Evolutionary conservation across 2,797 vertebrate genomes (phyloP), one percentile per base, ranked within the genome.

Genomic region (Poeciliopsis paucimaculata): DNA sequence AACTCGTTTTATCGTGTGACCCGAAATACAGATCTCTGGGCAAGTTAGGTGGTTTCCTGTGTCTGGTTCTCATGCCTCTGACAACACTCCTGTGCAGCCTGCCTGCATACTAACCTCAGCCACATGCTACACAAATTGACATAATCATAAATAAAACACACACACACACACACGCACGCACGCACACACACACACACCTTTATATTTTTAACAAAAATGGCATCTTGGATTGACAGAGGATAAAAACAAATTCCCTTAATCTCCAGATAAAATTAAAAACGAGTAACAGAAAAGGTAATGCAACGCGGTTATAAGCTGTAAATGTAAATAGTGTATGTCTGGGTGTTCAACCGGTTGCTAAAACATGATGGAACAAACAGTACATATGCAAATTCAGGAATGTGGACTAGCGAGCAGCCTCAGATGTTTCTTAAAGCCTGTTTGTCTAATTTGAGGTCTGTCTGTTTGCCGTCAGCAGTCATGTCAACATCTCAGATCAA

Each of bases 11-110:
- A 13, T 75, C 41, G 75, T 43, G 11, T 60, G 43, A 79, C 43
- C 31, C 36, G 39, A 36, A 73, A 74, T 0, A 23, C 70, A 46
- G 46, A 41, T 71, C 13, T 82, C 41, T 1, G 74, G 82, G 81
- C 75, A 82, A 82, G 34, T 83, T 47, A 78, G 92, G 93, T 92
- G 92, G 84, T 91, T 90, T 93, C 90, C 89, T 89, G 87, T 75
- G 73, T 83, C 84, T 78, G 51, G 51, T 20, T 87, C 68, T 82
- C 76, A 78, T 20, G 12, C n/a, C 6, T 45, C 39, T 46, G 43
- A 83, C 26, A 82, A 39, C 3, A 10, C n/a, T 26, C 31, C 51
- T 26, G 2, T 7, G 10, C 60, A 77, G 55, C 55, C 34, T 49
- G 47, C 47, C 49, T 45, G 15, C 72, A 78, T 71, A 77, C 28